Evolutionary conservation across 2,888 invertebrate genomes (phyloP), one percentile per base, ranked within the genome.

Genomic region (Scaptodrosophila latifasciaeformis): DNA sequence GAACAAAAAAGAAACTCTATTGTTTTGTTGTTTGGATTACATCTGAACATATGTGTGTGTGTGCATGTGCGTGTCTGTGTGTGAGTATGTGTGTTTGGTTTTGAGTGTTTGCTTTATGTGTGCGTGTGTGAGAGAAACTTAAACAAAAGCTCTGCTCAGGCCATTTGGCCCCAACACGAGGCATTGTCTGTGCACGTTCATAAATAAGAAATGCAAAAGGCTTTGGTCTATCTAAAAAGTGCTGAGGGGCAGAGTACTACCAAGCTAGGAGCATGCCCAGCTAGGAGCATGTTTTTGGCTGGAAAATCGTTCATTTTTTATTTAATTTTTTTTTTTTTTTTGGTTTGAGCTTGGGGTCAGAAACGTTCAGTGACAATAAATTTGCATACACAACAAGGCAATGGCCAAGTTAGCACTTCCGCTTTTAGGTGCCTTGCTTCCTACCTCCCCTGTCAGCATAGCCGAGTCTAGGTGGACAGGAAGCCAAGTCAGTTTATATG

Each of bases 141-240:
- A 54, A 56, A 64, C 53, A 61, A 59, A 49, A 55, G 35, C 35
- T 27, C 13, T 6, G n/a, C 40, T 42, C 43, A 45, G 31, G 57
- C 62, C 48, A 52, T 17, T 37, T 18, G n/a, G 13, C 44, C 40
- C 21, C 45, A 13, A 24, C 3, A 24, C 44, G 39, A 27, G 66
- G 43, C 76, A 75, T 74, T 78, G 72, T 78, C 78, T 71, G 75
- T 78, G 54, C 74, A 67, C 62, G 80, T 75, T 80, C 76, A 76
- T 76, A 76, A 76, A 76, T 76, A 76, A 67, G 67, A 78, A 80
- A 77, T 80, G 80, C 75, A 75, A 62, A 45, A 39, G 49, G 37
- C 65, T 62, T 56, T 35, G 12, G 40, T 21, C 17, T 10, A 12
- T 10, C 9, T 40, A n/a, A 19, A 10, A n/a, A 7, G n/a, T 18